Evolutionary conservation across 2,888 invertebrate species (phyloP).

Genomic region (Melipona bicolor): DNA sequence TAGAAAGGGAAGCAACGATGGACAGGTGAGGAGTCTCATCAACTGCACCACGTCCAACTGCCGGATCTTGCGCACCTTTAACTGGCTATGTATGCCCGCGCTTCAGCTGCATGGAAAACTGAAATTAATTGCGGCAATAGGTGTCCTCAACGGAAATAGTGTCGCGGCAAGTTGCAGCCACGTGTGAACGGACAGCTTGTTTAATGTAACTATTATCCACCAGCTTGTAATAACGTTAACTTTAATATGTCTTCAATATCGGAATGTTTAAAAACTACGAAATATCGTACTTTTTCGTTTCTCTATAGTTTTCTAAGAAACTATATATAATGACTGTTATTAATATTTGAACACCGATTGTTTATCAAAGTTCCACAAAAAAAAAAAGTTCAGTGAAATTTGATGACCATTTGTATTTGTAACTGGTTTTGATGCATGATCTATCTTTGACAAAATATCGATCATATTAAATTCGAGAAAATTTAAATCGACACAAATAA

Average conservation of each 20-base stretch:
- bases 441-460: no score
- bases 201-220: slow-evolving; percentile 22
- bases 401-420: no score
- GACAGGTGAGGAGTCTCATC: slow-evolving; percentile 63
- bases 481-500: no score
- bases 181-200: slow-evolving; percentile 47
- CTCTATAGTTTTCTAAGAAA: not conserved
- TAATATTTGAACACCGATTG: no score
- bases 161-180: slow-evolving; percentile 27
- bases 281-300: not conserved
- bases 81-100: slow-evolving; percentile 15
- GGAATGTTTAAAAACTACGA: not conserved
- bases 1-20: slow-evolving; percentile 38
- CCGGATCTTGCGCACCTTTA: slow-evolving; percentile 48
- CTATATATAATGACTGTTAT: no score
- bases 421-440: no score
- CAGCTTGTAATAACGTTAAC: not conserved
- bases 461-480: no score
- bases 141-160: slow-evolving; percentile 62
- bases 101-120: slow-evolving; percentile 64
- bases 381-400: no score
- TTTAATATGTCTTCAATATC: no score
- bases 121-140: slow-evolving; percentile 57
- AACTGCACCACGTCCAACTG: slow-evolving; percentile 54
- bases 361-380: no score